Base-by-base conservation (phyloP, 2,888 invertebrate genomes). In the Caenorhabditis macrosperma region DNA sequence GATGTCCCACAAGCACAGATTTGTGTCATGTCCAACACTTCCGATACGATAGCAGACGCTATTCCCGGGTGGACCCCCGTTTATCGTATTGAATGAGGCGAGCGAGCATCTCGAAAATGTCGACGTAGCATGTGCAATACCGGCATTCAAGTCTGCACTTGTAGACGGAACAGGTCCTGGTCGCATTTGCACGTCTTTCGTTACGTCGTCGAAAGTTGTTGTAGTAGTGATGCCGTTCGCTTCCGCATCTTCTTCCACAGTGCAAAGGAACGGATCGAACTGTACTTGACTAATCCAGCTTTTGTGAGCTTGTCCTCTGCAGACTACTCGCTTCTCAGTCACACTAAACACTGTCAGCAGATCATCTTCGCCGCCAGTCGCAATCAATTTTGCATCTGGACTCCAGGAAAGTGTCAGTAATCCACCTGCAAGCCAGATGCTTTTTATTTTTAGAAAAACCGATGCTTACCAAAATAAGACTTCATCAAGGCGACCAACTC, bases 361-460 rank as follows among this genome's bases (percentile, higher is more conserved):
- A 92, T 99, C 99, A 92, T 99, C 99, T 92, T 99, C 99, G 4
- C 99, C 99, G 10, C 99, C 99, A 0, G 96, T 96, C 0, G 96
- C 96, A 60, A 92, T 90, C 90, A 96, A 95, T 90, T 95, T 94
- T 55, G 95, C 95, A 91, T 99, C 97, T 0, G 97, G 97, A 10
- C 97, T 96, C 99, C 99, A 99, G 90, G 96, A 95, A 2, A 97
- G 96, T 92, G 98, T 98, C 50, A 98, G 92, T 89, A 99, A 94
- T 41, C 98, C 98, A 60, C 83, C 82, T 82, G 44, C 22, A 68
- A 52, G 15, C n/a, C n/a, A n/a, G n/a, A n/a, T n/a, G n/a, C n/a
- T 30, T 20, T 4, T 28, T 4, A 15, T 38, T 28, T 41, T 6
- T 54, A n/a, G 15, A 12, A 15, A 30, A 46, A 6, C 15, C 7